phyloP scores from a whole-genome alignment of 1,140 invertebrate genomes.

The Meloidogyne hapla region DNA sequence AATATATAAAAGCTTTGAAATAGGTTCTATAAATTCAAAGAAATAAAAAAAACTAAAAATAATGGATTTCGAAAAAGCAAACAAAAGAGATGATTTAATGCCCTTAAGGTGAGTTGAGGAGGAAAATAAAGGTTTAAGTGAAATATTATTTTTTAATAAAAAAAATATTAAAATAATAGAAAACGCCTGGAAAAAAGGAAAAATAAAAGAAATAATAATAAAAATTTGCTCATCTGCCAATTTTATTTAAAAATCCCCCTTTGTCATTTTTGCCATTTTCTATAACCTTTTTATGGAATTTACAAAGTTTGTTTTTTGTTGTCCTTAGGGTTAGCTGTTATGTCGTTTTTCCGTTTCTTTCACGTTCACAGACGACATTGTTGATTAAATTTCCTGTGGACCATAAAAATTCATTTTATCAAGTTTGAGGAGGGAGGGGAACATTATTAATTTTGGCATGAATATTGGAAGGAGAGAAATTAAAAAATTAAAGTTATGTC shows the following conservation, averaged over 20 bases:
- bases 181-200: too few relatives aligned
- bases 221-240: too few relatives aligned
- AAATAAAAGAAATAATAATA: background rate
- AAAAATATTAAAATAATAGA: too few relatives aligned
- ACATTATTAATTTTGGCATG: background rate
- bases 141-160: too few relatives aligned
- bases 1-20: too few relatives aligned
- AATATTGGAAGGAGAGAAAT: background rate
- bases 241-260: background rate
- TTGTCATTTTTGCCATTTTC: background rate
- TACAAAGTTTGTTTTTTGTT: background rate
- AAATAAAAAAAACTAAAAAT: too few relatives aligned
- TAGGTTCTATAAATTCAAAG: too few relatives aligned
- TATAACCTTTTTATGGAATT: background rate
- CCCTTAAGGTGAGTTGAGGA: too few relatives aligned
- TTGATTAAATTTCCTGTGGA: conserved; percentile 3
- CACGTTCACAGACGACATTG: background rate
- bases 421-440: background rate
- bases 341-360: background rate
- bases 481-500: background rate
- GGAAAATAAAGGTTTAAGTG: too few relatives aligned
- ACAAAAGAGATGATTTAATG: too few relatives aligned
- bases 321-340: background rate
- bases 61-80: too few relatives aligned
- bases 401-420: background rate